Evolutionary conservation across 2,888 invertebrate genomes (phyloP).

Genomic region (Taphrorychus bicolor): DNA sequence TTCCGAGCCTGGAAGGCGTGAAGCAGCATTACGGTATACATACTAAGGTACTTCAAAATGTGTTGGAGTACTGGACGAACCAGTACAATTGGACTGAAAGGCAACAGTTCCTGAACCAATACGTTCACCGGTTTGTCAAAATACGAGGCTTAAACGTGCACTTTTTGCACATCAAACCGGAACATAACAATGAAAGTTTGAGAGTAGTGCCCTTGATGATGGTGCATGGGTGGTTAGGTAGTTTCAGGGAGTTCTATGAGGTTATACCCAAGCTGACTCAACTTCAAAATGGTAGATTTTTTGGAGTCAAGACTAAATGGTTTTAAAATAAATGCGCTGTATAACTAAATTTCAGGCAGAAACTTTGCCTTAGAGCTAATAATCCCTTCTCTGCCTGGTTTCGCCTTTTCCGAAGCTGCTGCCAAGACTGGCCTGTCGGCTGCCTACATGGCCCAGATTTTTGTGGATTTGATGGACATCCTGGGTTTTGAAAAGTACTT

Average conservation of each 20-base stretch:
- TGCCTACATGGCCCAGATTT: conserved; percentile 65
- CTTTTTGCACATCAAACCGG: conserved; percentile 66
- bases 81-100: conserved; percentile 72
- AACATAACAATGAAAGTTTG: conserved; percentile 45
- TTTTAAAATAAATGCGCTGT: no score
- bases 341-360: conserved; percentile 53
- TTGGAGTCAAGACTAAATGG: no score
- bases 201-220: conserved; percentile 72
- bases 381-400: conserved; percentile 63
- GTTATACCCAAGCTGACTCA: conserved; percentile 71
- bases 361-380: conserved; percentile 73
- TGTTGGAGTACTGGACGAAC: conserved; percentile 78
- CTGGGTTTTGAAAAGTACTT: conserved; percentile 73
- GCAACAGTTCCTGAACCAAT: conserved; percentile 68
- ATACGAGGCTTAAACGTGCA: conserved; percentile 76
- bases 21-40: conserved; percentile 85
- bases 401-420: conserved; percentile 61
- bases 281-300: conserved; percentile 55
- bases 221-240: conserved; percentile 91
- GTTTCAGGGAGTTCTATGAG: conserved; percentile 81
- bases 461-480: conserved; percentile 74
- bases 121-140: conserved; percentile 72
- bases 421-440: conserved; percentile 68
- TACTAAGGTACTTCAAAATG: conserved; percentile 67
- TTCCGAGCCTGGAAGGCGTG: conserved; percentile 67